A percentile compares a stretch with the other conserved stretches of the same genome.
Conservation (phyloP, 2,797 vertebrate genomes). For the Poecilia gillii region DNA sequence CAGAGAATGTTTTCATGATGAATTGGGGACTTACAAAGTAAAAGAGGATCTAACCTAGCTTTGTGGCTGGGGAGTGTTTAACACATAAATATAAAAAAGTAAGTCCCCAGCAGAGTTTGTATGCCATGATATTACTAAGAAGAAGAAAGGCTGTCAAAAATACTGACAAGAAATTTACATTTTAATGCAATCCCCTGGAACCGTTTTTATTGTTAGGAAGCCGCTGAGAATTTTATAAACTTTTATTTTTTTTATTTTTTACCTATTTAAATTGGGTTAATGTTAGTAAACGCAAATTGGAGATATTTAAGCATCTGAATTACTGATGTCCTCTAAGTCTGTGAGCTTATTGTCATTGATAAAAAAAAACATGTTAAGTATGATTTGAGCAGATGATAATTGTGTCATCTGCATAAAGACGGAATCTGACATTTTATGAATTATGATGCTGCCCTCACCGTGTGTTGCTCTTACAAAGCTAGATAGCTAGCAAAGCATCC, state of each 20-base stretch:
- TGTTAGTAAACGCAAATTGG: not conserved
- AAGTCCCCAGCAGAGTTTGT: not conserved
- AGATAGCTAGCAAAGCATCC: too few species aligned
- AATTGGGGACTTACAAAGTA: not conserved
- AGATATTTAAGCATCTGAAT: not conserved
- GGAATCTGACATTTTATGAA: not conserved
- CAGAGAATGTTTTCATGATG: not conserved
- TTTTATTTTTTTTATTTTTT: not conserved
- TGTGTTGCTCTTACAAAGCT: too few species aligned
- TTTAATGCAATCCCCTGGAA: not conserved
- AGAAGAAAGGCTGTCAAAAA: not conserved
- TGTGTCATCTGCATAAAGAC: not conserved
- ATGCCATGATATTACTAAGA: not conserved
- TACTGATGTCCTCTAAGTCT: not conserved
- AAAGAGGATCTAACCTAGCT: not conserved
- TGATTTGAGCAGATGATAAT: not conserved
- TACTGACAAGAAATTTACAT: not conserved
- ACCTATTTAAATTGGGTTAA: not conserved
- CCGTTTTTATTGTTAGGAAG: not conserved
- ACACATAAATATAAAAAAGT: not conserved
- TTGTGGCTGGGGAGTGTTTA: not conserved
- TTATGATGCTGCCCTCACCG: not conserved
- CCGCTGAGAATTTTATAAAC: not conserved
- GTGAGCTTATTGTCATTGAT: too few species aligned
- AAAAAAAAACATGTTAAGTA: too few species aligned